phyloP scores from a whole-genome alignment of 2,888 invertebrate species.

The Craniophora ligustri region DNA sequence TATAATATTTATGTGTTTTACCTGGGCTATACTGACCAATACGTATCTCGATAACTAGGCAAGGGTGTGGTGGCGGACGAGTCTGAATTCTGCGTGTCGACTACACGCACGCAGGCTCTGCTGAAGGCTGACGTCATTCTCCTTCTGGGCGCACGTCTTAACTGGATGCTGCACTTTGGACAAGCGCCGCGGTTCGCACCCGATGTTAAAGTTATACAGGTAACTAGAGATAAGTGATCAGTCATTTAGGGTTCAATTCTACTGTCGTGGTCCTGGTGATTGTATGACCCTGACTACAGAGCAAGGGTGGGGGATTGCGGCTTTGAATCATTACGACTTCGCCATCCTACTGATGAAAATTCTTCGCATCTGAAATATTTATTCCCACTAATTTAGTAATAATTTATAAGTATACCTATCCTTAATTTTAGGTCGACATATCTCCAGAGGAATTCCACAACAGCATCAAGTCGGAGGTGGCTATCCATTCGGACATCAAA shows the following conservation, averaged over 20 bases:
- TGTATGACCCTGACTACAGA: no score
- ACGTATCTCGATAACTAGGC: constrained; percentile 67
- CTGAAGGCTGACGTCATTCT: constrained; percentile 96
- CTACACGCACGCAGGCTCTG: constrained; percentile 95
- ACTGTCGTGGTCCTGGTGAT: no score
- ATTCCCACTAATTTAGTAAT: no score
- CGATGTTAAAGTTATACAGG: constrained; percentile 96
- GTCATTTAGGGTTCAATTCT: no score
- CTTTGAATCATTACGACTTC: no score
- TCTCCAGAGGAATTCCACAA: constrained; percentile 97
- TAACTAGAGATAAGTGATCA: no score
- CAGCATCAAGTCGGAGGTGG: constrained; percentile 93
- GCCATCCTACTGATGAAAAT: no score
- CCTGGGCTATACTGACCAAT: no score
- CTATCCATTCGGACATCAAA: constrained; percentile 95
- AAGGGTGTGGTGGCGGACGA: constrained; percentile 93
- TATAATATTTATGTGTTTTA: no score
- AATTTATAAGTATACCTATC: no score
- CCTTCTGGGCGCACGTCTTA: constrained; percentile 96
- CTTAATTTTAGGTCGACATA: constrained; percentile 92
- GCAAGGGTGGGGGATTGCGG: no score
- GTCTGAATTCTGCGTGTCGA: constrained; percentile 92
- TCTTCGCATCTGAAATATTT: no score
- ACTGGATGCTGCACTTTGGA: constrained; percentile 99
- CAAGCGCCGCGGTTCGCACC: constrained; percentile 94